Conservation (phyloP, 2,888 invertebrate genomes). For the Drosophila histrio region DNA sequence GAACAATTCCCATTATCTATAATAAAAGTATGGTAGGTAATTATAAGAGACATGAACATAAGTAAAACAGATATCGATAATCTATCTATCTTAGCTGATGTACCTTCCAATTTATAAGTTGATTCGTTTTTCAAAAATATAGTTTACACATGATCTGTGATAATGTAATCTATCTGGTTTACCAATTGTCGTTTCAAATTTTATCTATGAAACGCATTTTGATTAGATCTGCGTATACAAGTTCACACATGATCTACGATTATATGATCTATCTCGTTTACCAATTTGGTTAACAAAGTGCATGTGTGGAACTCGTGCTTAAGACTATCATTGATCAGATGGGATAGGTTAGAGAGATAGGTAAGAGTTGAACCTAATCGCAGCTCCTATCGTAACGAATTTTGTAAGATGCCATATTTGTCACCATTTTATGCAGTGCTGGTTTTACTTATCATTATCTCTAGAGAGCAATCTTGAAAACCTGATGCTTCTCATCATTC, state of each 20-base stretch:
- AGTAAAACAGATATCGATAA: no score
- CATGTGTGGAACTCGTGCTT: constrained; percentile 25
- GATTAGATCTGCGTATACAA: constrained; percentile 27
- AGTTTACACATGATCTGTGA: neutral
- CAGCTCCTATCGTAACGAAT: constrained; percentile 23
- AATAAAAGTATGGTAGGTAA: no score
- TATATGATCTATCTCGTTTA: constrained; percentile 53
- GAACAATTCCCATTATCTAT: no score
- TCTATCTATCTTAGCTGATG: no score
- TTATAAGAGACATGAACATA: no score
- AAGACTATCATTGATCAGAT: constrained; percentile 18
- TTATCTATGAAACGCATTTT: neutral
- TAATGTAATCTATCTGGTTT: neutral
- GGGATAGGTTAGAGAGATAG: constrained; percentile 33
- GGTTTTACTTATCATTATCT: constrained; percentile 51
- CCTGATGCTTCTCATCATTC: neutral
- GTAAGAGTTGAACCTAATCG: constrained; percentile 46
- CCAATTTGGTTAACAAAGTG: constrained; percentile 51
- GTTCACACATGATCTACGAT: constrained; percentile 53
- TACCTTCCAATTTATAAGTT: no score
- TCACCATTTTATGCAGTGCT: constrained; percentile 7
- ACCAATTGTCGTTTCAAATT: neutral
- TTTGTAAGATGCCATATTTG: constrained; percentile 15
- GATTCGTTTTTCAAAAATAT: neutral
- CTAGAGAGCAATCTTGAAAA: constrained; percentile 56